Evolutionary conservation across 2,113 vertebrate species (phyloP).

Genomic region (Condylura cristata): DNA sequence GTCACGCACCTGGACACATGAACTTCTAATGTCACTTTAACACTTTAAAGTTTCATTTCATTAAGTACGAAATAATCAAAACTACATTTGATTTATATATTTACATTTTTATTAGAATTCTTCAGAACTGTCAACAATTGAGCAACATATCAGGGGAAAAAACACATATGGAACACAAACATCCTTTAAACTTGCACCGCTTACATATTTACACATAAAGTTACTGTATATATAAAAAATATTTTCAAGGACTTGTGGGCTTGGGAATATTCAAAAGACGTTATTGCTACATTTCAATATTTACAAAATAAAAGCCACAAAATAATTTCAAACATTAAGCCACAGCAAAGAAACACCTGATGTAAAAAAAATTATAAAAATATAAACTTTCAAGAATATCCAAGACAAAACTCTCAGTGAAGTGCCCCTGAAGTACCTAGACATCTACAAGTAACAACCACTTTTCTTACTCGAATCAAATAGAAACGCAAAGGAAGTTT

Average conservation of each 20-base stretch:
- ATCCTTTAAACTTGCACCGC: constrained; percentile 84
- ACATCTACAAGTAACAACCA: constrained; percentile 79
- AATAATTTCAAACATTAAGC: constrained; percentile 87
- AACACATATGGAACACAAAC: constrained; percentile 61
- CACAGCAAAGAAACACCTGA: constrained; percentile 84
- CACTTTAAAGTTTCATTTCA: neutral
- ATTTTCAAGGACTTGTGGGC: constrained; percentile 86
- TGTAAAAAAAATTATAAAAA: constrained; percentile 89
- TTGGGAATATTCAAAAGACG: constrained; percentile 87
- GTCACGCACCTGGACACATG: neutral
- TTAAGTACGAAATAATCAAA: neutral
- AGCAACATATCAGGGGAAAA: constrained; percentile 82
- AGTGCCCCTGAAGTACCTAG: constrained; percentile 87
- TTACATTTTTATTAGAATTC: constrained; percentile 90
- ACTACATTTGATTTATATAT: constrained; percentile 75
- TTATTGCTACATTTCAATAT: constrained; percentile 91
- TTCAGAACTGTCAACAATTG: constrained; percentile 83
- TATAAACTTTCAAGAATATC: constrained; percentile 88
- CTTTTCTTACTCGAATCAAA: constrained; percentile 72
- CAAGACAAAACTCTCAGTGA: constrained; percentile 84
- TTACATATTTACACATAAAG: constrained; percentile 89
- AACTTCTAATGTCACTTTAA: neutral
- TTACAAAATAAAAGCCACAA: constrained; percentile 87
- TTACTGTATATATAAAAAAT: constrained; percentile 91
- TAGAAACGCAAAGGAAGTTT: constrained; percentile 70